Evolutionary conservation across 2,888 invertebrate genomes (phyloP).

Genomic region (Chaetogeoica ovagalla): DNA sequence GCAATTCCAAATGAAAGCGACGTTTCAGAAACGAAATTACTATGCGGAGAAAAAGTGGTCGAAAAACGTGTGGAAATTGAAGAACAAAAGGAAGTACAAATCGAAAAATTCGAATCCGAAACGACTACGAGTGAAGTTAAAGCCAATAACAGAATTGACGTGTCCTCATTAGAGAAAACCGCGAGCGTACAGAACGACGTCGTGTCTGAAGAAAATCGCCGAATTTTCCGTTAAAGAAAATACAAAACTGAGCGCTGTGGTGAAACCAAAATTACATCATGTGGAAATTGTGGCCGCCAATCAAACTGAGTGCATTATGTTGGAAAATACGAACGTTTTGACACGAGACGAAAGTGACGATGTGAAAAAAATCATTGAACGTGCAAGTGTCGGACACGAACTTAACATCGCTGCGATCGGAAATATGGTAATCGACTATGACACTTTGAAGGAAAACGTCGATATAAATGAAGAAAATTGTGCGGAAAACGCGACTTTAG

Average conservation of each 20-base stretch:
- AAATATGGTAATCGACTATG: neutral
- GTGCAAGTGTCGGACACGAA: neutral
- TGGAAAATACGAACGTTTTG: neutral
- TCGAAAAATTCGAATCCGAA: neutral
- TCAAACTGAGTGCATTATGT: neutral
- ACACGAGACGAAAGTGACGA: neutral
- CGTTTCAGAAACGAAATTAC: neutral
- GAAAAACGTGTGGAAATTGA: neutral
- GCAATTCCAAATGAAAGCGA: too few species aligned
- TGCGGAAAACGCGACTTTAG: neutral
- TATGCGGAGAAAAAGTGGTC: neutral
- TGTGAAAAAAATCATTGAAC: neutral
- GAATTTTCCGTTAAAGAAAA: neutral
- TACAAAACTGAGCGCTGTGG: neutral
- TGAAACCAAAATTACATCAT: neutral
- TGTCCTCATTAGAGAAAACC: neutral
- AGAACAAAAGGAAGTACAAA: neutral
- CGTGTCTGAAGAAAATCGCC: neutral
- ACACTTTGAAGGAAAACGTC: neutral
- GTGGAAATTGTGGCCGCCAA: neutral
- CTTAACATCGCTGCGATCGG: conserved; percentile 22
- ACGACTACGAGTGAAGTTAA: neutral
- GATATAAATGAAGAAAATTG: too few species aligned
- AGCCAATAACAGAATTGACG: neutral
- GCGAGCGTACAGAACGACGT: neutral